phyloP scores from a whole-genome alignment of 2,888 invertebrate species.

The Drosophila silvestris region DNA sequence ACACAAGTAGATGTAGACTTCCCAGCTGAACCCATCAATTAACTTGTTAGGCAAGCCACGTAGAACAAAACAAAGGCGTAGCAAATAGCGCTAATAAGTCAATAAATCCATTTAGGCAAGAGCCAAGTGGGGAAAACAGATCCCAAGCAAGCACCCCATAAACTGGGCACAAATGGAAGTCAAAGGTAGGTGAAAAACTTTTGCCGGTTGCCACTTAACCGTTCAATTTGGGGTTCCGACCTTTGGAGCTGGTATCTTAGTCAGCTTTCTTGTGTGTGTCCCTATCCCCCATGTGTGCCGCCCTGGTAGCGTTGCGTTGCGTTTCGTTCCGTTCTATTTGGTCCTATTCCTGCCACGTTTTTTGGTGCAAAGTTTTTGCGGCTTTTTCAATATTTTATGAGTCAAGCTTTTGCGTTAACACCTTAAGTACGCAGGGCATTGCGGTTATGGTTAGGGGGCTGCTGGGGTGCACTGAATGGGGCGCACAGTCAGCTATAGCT shows the following conservation, averaged over 20 bases:
- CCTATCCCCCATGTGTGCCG: constrained; percentile 17
- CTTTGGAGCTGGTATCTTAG: constrained; percentile 49
- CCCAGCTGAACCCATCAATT: constrained; percentile 26
- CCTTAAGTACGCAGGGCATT: constrained; percentile 80
- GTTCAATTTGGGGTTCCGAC: constrained; percentile 65
- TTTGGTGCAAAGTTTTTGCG: constrained; percentile 82
- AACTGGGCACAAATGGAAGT: constrained; percentile 42
- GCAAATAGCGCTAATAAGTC: constrained; percentile 56
- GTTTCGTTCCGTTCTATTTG: constrained; percentile 29
- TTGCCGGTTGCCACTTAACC: constrained; percentile 65
- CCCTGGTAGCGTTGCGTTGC: constrained; percentile 20
- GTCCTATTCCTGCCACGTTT: constrained; percentile 54
- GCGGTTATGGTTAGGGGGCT: constrained; percentile 44
- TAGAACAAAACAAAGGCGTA: constrained; percentile 8
- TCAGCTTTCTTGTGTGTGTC: constrained; percentile 19
- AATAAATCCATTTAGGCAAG: constrained; percentile 65
- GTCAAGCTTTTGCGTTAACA: constrained; percentile 81
- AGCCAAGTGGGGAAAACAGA: constrained; percentile 13
- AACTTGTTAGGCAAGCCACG: constrained; percentile 18
- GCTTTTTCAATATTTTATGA: constrained; percentile 85
- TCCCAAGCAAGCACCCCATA: constrained; percentile 8
- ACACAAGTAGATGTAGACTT: not conserved
- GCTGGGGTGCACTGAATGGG: constrained; percentile 3
- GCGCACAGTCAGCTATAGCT: constrained; percentile 15
- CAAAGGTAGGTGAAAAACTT: constrained; percentile 64